Percentiles rank a stretch among this genome's conserved stretches.
These are phyloP conservation scores for Chrysogorgia sp. DNA, from an alignment of 92 coral and sea anemone genomes.

Conservation along the genomic window DNA sequence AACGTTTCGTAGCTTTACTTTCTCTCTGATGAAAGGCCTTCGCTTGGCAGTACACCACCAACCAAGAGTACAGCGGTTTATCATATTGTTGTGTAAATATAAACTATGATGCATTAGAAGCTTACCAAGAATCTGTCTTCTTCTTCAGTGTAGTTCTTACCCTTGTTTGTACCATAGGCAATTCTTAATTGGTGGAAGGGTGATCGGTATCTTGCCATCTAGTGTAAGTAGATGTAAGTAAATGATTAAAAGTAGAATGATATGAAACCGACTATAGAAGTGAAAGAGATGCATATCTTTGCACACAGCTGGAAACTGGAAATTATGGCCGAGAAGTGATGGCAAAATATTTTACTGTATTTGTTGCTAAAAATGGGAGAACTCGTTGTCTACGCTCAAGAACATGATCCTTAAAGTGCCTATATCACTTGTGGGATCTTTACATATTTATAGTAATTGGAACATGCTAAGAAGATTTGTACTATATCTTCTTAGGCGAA, in stretches of 20 bases:
- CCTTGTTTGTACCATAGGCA: conserved; percentile 97
- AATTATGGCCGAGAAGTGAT: not conserved
- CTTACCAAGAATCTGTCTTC: conserved; percentile 98
- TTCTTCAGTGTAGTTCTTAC: conserved; percentile 98
- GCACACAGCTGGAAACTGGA: not conserved
- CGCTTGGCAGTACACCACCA: too few species aligned
- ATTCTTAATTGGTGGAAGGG: conserved; percentile 98
- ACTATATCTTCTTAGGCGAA: too few species aligned
- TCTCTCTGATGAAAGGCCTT: too few species aligned
- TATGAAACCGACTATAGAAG: not conserved
- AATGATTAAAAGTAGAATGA: not conserved
- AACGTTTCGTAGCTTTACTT: too few species aligned
- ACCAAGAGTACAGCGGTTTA: not conserved
- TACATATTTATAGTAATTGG: too few species aligned
- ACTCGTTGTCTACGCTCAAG: not conserved
- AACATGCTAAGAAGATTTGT: too few species aligned
- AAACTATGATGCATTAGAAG: not conserved
- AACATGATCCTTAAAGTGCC: too few species aligned
- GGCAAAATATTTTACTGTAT: not conserved
- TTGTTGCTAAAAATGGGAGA: too few species aligned
- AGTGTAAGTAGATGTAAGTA: conserved; percentile 10
- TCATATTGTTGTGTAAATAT: not conserved
- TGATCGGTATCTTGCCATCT: conserved; percentile 99
- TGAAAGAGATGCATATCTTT: not conserved
- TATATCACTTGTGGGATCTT: too few species aligned